Conservation (phyloP, 2,888 invertebrate genomes). For the Microplitis manilae region DNA sequence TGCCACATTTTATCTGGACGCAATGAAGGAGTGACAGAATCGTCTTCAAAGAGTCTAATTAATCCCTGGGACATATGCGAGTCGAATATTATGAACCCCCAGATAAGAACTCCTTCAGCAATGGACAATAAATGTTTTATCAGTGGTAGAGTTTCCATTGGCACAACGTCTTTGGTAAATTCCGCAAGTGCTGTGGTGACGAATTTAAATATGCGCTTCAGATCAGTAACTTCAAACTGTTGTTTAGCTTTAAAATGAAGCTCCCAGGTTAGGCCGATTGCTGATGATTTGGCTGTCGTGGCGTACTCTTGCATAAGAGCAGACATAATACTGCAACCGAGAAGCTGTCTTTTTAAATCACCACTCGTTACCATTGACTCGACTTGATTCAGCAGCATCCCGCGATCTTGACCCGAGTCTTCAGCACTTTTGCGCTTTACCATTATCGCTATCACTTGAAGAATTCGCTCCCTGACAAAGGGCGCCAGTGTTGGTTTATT, state of each 20-base stretch:
- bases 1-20: constrained; percentile 81
- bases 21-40: constrained; percentile 77
- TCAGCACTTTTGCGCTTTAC: constrained; percentile 88
- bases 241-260: constrained; percentile 88
- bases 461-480: constrained; percentile 83
- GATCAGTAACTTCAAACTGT: constrained; percentile 85
- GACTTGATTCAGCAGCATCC: constrained; percentile 81
- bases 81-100: constrained; percentile 83
- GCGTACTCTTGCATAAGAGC: constrained; percentile 92
- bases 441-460: constrained; percentile 88
- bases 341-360: constrained; percentile 80
- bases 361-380: constrained; percentile 83
- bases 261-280: constrained; percentile 91
- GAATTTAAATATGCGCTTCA: constrained; percentile 86
- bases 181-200: constrained; percentile 78
- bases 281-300: constrained; percentile 86
- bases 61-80: constrained; percentile 76
- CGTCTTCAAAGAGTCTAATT: constrained; percentile 81
- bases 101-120: constrained; percentile 84
- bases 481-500: constrained; percentile 78
- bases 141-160: constrained; percentile 75
- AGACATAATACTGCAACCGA: constrained; percentile 88
- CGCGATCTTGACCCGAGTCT: constrained; percentile 80
- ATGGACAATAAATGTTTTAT: constrained; percentile 83
- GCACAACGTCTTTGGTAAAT: constrained; percentile 74